A percentile compares a stretch with the other conserved stretches of the same genome.
Conservation (phyloP, 2,113 vertebrate genomes). For the Phyllostomus hastatus region DNA sequence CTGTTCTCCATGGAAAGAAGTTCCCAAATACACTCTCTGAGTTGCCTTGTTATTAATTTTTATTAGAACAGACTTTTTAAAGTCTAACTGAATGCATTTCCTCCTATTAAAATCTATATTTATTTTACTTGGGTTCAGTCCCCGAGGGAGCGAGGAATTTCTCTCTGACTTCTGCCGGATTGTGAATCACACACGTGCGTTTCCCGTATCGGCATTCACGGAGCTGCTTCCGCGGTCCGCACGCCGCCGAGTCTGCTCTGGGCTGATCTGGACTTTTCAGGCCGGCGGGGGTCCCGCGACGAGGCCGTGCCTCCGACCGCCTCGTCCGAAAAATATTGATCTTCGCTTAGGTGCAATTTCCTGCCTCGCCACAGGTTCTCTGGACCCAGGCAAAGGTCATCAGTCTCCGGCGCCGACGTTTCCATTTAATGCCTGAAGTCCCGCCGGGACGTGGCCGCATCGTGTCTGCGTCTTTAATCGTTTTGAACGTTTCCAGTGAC, state of each 20-base stretch:
- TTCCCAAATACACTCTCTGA: neutral
- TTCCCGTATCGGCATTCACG: neutral
- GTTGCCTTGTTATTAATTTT: neutral
- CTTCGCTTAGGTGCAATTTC: neutral
- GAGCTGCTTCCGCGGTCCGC: neutral
- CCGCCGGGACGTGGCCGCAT: neutral
- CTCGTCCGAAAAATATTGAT: neutral
- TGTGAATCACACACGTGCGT: neutral
- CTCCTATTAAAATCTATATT: neutral
- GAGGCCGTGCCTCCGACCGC: neutral
- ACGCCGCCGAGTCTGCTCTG: neutral
- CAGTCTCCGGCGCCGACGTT: neutral
- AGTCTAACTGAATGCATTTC: neutral
- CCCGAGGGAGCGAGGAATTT: neutral
- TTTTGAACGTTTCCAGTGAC: neutral
- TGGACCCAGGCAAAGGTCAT: neutral
- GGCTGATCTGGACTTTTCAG: conserved; percentile 8
- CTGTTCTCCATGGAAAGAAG: neutral
- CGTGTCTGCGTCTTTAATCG: neutral
- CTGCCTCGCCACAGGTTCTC: neutral
- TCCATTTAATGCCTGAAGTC: neutral
- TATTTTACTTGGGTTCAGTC: conserved; percentile 8
- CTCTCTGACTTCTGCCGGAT: neutral
- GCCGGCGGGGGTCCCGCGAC: neutral
- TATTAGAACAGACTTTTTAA: neutral